A percentile compares a stretch with the other conserved stretches of the same genome.
Conservation (phyloP, 2,797 vertebrate genomes). For the Distichodus sexfasciatus region DNA sequence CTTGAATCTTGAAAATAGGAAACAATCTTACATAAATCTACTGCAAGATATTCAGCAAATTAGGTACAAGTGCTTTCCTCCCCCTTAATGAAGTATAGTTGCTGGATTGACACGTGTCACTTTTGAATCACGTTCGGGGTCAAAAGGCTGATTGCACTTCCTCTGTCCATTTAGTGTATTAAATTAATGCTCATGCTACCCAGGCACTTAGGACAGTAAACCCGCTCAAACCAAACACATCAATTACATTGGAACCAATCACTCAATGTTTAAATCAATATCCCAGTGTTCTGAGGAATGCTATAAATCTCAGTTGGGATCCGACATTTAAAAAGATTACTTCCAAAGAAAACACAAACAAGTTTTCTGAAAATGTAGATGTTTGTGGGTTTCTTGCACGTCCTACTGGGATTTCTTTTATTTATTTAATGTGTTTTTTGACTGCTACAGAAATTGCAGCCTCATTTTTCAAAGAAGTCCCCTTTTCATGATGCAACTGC, state of each 20-base stretch:
- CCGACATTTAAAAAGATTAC: neutral
- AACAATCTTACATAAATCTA: too few species aligned
- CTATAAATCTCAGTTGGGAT: conserved; percentile 28
- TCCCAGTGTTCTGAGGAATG: conserved; percentile 29
- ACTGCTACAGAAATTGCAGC: neutral
- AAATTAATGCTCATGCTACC: conserved; percentile 9
- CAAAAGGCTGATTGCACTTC: conserved; percentile 9
- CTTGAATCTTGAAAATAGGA: too few species aligned
- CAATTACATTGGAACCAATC: conserved; percentile 14
- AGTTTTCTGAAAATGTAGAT: neutral
- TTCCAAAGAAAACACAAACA: neutral
- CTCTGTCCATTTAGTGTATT: conserved; percentile 12
- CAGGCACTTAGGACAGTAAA: conserved; percentile 33
- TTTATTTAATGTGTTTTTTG: neutral
- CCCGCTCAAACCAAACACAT: neutral
- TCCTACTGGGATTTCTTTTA: too few species aligned
- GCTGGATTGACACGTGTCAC: neutral
- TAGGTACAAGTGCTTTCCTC: neutral
- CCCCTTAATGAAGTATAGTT: neutral
- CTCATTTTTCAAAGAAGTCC: neutral
- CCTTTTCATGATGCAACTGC: neutral
- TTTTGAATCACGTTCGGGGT: neutral
- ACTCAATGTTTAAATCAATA: conserved; percentile 42
- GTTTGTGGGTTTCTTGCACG: neutral
- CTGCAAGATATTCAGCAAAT: neutral